These are phyloP conservation scores for Oxyteleia sp. DNA, from an alignment of 2,888 invertebrate genomes.

Conservation along the genomic window DNA sequence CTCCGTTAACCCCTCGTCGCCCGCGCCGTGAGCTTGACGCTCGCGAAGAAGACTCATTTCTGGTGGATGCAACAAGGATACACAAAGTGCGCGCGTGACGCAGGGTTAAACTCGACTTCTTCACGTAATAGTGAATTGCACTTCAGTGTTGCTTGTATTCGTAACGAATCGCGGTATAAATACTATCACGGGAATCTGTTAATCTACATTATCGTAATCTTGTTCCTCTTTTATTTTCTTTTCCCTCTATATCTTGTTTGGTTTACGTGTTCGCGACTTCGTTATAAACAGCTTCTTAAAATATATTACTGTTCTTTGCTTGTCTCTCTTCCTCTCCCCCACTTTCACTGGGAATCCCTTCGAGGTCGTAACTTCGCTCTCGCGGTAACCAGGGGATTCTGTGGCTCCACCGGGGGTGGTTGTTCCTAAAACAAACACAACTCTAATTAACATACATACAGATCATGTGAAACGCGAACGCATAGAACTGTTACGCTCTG, in stretches of 20 bases:
- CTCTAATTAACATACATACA: slow-evolving; percentile 15
- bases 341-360: slow-evolving; percentile 84
- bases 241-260: slow-evolving; percentile 31
- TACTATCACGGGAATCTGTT: too few relatives aligned
- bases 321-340: slow-evolving; percentile 47
- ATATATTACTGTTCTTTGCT: slow-evolving; percentile 67
- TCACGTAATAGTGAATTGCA: slow-evolving; percentile 56
- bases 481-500: too few relatives aligned
- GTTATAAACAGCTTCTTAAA: slow-evolving; percentile 62
- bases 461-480: too few relatives aligned
- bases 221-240: too few relatives aligned
- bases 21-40: background rate
- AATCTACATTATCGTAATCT: too few relatives aligned
- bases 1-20: background rate
- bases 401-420: slow-evolving; percentile 80
- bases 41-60: slow-evolving; percentile 20
- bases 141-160: slow-evolving; percentile 56
- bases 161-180: too few relatives aligned
- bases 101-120: slow-evolving; percentile 34
- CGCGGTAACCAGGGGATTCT: slow-evolving; percentile 84
- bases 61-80: background rate
- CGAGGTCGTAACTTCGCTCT: slow-evolving; percentile 86
- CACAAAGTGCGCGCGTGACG: slow-evolving; percentile 9
- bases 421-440: slow-evolving; percentile 79
- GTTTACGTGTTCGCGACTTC: slow-evolving; percentile 60